Percentiles rank a stretch among this genome's conserved stretches.
These are phyloP conservation scores for Misgurnus mizolepis DNA, from an alignment of 2,113 vertebrate genomes.

Conservation along the genomic window DNA sequence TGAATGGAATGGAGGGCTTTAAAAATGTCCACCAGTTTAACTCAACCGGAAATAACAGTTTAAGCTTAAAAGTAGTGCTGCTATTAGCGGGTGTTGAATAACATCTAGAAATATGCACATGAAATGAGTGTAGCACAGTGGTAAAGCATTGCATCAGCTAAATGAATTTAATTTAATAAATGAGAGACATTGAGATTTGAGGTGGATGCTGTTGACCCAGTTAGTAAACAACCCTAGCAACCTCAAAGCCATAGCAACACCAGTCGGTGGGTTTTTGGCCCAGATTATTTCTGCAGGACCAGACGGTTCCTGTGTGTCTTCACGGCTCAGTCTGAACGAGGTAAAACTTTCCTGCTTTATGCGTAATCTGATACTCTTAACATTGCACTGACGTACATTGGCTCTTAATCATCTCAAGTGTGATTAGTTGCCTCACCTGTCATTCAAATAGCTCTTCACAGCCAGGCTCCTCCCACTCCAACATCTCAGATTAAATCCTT, in stretches of 20 bases:
- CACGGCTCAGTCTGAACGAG: conserved; percentile 4
- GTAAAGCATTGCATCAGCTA: too few species aligned
- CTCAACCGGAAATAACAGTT: not conserved
- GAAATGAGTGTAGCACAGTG: too few species aligned
- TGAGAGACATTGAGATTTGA: too few species aligned
- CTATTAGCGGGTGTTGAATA: not conserved
- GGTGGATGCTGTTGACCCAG: too few species aligned
- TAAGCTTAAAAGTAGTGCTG: not conserved
- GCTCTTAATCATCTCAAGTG: conserved; percentile 23
- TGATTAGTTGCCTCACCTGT: conserved; percentile 39
- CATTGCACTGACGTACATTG: conserved; percentile 44
- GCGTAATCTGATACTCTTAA: conserved; percentile 56
- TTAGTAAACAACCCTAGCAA: too few species aligned
- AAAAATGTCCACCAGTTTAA: not conserved
- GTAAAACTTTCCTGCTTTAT: conserved; percentile 44
- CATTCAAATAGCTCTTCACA: conserved; percentile 9
- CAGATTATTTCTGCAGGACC: not conserved
- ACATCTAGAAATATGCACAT: not conserved
- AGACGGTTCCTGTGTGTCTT: not conserved
- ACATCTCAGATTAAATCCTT: not conserved
- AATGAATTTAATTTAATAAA: too few species aligned
- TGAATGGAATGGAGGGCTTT: not conserved
- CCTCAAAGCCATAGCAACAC: too few species aligned
- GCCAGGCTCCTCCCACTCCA: not conserved
- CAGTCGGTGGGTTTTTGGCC: conserved; percentile 4